phyloP scores from a whole-genome alignment of 2,797 vertebrate species.

The Pangasius djambal region DNA sequence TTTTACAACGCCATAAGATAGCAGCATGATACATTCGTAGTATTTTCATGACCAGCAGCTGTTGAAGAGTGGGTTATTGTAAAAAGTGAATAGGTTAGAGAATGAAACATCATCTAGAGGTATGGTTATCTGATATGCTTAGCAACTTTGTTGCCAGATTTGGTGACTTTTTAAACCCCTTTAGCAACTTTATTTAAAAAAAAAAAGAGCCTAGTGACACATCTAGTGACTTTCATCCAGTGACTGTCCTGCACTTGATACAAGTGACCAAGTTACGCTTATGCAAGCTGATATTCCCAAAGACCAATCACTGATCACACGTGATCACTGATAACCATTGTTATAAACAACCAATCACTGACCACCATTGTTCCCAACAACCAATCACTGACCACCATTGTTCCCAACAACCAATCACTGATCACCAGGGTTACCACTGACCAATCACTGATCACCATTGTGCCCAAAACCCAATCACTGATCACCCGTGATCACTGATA shows the following conservation, averaged over 20 bases:
- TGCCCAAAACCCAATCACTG: rapidly evolving
- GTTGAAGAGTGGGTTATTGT: background rate
- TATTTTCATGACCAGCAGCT: background rate
- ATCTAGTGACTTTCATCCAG: background rate
- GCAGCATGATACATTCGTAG: background rate
- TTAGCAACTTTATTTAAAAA: background rate
- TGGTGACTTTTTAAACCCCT: background rate
- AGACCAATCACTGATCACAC: too few species aligned
- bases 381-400: background rate
- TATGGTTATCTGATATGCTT: background rate
- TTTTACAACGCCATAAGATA: background rate
- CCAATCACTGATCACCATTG: background rate
- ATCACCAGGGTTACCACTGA: background rate
- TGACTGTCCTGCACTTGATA: background rate
- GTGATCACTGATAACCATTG: background rate
- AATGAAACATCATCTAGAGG: background rate
- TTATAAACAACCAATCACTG: background rate
- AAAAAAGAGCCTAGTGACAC: background rate
- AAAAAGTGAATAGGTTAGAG: background rate
- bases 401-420: background rate
- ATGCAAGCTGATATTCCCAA: background rate
- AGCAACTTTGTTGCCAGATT: background rate
- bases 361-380: background rate
- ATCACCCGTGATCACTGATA: background rate
- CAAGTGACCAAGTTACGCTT: background rate